A percentile compares a stretch with the other conserved stretches of the same genome.
Conservation (phyloP, 2,113 vertebrate species). For the Toxotes jaculatrix region DNA sequence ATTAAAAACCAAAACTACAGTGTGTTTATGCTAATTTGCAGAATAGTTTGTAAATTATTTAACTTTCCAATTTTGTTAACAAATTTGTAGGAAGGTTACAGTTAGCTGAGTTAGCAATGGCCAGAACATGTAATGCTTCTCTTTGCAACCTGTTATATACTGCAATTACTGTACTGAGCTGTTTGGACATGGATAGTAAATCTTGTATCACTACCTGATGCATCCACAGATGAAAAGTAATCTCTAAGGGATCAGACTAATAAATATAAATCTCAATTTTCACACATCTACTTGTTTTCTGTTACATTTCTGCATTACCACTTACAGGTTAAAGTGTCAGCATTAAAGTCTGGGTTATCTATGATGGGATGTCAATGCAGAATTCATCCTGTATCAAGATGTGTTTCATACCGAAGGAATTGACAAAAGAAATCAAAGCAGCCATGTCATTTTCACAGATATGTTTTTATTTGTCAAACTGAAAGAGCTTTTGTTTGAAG, state of each 20-base stretch:
- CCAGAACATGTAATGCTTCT: neutral
- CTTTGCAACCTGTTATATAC: neutral
- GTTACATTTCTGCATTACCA: no score
- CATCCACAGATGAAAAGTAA: neutral
- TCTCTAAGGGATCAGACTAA: neutral
- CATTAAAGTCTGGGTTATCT: neutral
- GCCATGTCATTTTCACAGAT: constrained; percentile 77
- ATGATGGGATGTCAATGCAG: neutral
- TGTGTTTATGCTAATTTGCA: neutral
- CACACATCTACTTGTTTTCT: no score
- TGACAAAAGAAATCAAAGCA: constrained; percentile 7
- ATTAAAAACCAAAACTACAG: neutral
- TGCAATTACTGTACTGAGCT: neutral
- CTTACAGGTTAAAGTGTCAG: neutral
- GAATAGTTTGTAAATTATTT: neutral
- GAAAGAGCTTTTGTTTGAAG: constrained; percentile 81
- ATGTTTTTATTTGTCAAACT: constrained; percentile 87
- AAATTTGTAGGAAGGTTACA: neutral
- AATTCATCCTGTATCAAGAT: neutral
- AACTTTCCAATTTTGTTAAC: neutral
- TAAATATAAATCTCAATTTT: neutral
- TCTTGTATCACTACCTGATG: no score
- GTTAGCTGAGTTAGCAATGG: neutral
- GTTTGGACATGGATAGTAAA: no score
- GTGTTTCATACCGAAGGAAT: neutral